Evolutionary conservation across 2,888 invertebrate species (phyloP).

Genomic region (Agonum fuliginosum): DNA sequence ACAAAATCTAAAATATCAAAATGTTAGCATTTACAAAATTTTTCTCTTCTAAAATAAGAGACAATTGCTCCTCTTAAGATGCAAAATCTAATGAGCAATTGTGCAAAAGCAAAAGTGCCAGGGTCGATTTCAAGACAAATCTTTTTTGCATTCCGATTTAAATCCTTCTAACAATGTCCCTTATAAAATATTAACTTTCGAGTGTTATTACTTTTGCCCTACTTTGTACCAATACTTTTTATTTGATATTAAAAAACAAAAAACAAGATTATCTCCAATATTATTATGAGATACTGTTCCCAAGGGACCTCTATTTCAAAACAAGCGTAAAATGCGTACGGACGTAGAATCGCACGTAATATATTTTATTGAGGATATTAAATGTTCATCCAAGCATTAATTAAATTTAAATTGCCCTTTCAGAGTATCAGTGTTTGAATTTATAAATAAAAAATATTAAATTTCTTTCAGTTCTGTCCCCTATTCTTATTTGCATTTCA

Average conservation of each 20-base stretch:
- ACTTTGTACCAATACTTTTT: constrained; percentile 1
- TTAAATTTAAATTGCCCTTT: constrained; percentile 25
- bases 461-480: neutral
- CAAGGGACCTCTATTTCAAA: neutral
- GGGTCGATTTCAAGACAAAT: no score
- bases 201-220: neutral
- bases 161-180: no score
- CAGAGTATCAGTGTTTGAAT: neutral
- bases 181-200: no score
- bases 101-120: no score
- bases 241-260: constrained; percentile 36
- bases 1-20: no score
- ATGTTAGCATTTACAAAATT: no score
- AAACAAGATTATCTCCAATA: constrained; percentile 35
- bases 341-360: neutral
- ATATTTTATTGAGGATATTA: constrained; percentile 20
- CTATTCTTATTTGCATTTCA: neutral
- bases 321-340: constrained; percentile 3
- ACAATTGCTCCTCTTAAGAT: no score
- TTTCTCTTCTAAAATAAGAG: no score
- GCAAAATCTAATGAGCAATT: no score
- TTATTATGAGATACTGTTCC: neutral
- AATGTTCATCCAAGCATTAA: constrained; percentile 24
- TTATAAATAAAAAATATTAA: constrained; percentile 20
- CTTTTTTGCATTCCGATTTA: no score